Evolutionary conservation across 2,113 vertebrate species (phyloP), one percentile per base, ranked within the genome.

Genomic region (Steatornis caripensis): DNA sequence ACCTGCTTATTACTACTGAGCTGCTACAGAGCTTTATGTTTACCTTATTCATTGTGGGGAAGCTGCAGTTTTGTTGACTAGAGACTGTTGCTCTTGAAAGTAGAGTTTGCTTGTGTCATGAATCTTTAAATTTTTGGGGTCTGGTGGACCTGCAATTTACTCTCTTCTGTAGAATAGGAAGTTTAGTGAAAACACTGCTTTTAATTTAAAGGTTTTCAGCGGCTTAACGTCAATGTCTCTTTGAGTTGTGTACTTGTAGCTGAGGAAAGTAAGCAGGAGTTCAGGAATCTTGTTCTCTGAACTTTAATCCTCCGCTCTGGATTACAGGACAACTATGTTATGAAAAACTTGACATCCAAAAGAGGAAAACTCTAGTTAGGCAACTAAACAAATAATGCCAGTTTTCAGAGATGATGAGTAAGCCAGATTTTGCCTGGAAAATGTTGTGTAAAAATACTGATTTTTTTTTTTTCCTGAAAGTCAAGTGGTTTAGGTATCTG

Each of bases 1-100:
- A 88, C 82, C 87, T 91, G 54, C 82, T 94, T 96, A 95, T 94
- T 95, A 24, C 53, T 87, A 4, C 34, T 90, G 74, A 90, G n/a
- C 32, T 83, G 84, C 78, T 93, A 30, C 82, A 69, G 23, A 76
- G 55, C 62, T 89, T 91, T 89, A 46, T 66, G 13, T 87, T 96
- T 72, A 24, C n/a, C 37, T 51, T 68, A 22, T n/a, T 93, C 37
- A 12, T 54, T 61, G 45, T 39, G 37, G 45, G 36, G 24, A 91
- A 60, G 30, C 55, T 92, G 64, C 41, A 58, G 22, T 53, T 87
- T 85, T 74, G 22, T 83, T 69, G 54, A 12, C 36, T 19, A 61
- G 49, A 37, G 27, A 49, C 29, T 22, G 48, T 45, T 64, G 24
- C 26, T 94, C 24, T 76, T 85, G 24, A 51, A 78, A 68, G 26